Evolutionary conservation across 2,888 invertebrate species (phyloP), one percentile per base, ranked within the genome.

Genomic region (Mongoloraphidia duomilia): DNA sequence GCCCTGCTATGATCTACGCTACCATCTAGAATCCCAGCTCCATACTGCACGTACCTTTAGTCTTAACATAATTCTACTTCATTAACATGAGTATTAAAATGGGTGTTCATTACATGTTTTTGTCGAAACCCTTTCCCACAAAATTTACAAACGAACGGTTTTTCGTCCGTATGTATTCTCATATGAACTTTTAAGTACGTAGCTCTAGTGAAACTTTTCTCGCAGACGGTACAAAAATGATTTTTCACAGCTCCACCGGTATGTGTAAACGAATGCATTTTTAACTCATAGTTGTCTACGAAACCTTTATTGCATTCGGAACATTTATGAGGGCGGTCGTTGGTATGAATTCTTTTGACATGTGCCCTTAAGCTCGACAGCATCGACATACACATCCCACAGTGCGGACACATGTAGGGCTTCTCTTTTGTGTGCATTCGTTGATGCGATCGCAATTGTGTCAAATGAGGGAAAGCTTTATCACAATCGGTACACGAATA

Each of bases 341-440:
- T 39, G 13, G 43, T 41, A 48, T 60, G 60, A 14, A 57, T 38
- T 40, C 55, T 26, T 26, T 26, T 57, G 10, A 45, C 46, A 44
- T 60, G 60, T 34, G 55, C 56, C 10, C 53, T 50, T 37, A 60
- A 41, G 3, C 56, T 56, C 8, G 54, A 55, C 2, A 52, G 47
- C 13, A 56, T 49, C 38, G 55, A 56, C 44, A 58, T 59, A 11
- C 53, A 55, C n/a, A 54, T 54, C 3, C 59, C 59, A 48, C 60
- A 60, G 8, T 54, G 26, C 8, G 47, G 41, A 43, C 60, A 60
- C 6, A 56, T 50, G 44, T 56, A 53, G 44, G 56, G 54, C 11
- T 53, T 50, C 9, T 47, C 41, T 38, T 52, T 50, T 3, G 55
- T 53, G 47, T 60, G 60, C 1, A 50, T 50, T 2, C 53, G 56